Percentiles rank a stretch among this genome's conserved stretches.
Evolutionary conservation across 2,113 vertebrate species (phyloP).

Genomic region (Psittacus erithacus): DNA sequence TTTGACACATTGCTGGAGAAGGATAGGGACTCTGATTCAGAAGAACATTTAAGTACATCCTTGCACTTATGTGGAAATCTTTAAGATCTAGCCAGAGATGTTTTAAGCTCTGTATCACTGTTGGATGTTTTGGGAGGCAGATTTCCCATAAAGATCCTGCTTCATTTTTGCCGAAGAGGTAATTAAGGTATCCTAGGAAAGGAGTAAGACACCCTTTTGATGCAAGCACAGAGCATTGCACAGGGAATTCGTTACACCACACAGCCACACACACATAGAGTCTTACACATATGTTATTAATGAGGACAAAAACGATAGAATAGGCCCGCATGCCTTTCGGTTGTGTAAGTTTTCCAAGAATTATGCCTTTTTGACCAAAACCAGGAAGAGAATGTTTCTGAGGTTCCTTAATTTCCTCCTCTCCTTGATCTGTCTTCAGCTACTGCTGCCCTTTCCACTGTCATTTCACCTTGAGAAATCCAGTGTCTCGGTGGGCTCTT

Average conservation of each 20-base stretch:
- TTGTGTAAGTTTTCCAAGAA: slow-evolving; percentile 10
- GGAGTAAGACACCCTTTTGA: not conserved
- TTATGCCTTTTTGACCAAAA: not conserved
- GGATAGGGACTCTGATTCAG: not conserved
- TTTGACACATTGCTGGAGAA: not conserved
- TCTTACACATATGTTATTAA: not conserved
- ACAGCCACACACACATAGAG: not conserved
- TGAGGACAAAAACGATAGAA: slow-evolving; percentile 18
- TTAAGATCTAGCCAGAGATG: not conserved
- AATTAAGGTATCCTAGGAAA: not conserved
- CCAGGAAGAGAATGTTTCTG: not conserved
- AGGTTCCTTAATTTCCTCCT: slow-evolving; percentile 13
- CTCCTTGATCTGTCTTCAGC: not conserved
- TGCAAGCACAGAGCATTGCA: not conserved
- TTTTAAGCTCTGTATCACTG: not conserved
- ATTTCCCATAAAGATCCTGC: not conserved
- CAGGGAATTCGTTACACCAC: not conserved
- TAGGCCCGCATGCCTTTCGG: not conserved
- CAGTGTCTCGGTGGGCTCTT: not conserved
- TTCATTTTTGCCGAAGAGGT: not conserved
- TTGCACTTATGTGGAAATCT: not conserved
- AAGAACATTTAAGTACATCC: not conserved
- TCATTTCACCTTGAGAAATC: slow-evolving; percentile 15
- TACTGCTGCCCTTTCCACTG: not conserved
- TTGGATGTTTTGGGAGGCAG: not conserved